Base-by-base conservation (phyloP, 2,113 vertebrate genomes). In the Thalassarche chlororhynchos region DNA sequence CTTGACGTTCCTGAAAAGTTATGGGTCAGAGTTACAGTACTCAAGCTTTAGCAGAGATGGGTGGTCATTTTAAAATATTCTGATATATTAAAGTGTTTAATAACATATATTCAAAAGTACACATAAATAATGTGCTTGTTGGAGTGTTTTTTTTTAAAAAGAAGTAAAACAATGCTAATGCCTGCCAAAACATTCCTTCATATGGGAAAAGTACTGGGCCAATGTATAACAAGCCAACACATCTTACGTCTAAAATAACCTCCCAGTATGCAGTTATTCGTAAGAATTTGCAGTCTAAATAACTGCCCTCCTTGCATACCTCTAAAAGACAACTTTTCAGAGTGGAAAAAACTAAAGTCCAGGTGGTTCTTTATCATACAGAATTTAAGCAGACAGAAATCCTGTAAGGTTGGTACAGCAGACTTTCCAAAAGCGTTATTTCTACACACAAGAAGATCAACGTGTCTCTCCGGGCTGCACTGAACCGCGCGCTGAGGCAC, bases 151-250 rank as follows among this genome's bases (percentile, higher is more conserved):
- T 66, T 69, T 19, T 23, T 3, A n/a, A 57, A 83, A 82, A 84
- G 1, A 70, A 92, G 46, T 83, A 71, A 90, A 95, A 71, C 47
- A 36, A 52, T 46, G 74, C 46, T 34, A 20, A 42, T 13, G 82
- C 42, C 47, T 94, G 96, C 95, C 94, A 96, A 87, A 93, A 70
- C 76, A 90, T 95, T 94, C 79, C 92, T 96, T 69, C 85, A 47
- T 66, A 87, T 60, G 87, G 89, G 93, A 96, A 93, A 93, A 87
- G 86, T 10, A 58, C 55, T 44, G 64, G 80, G 91, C 95, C 66
- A 64, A 57, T 2, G 14, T 18, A 16, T 25, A 80, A 81, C 29
- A n/a, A 86, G 84, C 83, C 57, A 94, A 84, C 8, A 7, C 68
- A 80, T 68, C 84, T 49, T 42, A 52, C 4, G 5, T 91, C 91